Evolutionary conservation across 2,888 invertebrate genomes (phyloP), one percentile per base, ranked within the genome.

Genomic region (Keiferia lycopersicella): DNA sequence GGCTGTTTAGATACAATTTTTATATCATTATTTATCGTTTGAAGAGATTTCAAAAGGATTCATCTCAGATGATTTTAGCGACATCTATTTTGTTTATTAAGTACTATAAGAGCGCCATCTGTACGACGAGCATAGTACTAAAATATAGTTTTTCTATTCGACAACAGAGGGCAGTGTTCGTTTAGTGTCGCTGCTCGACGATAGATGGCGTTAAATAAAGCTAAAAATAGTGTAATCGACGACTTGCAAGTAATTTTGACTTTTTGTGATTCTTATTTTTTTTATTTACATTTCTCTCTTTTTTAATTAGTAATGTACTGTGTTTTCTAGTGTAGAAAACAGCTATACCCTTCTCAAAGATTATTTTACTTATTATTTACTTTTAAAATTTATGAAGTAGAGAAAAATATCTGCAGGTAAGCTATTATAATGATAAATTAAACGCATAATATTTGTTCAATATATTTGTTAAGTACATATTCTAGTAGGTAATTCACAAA

Each of bases 381-480:
- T n/a, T n/a, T n/a, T n/a, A n/a, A n/a, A n/a, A n/a, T n/a, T n/a
- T n/a, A n/a, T n/a, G n/a, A n/a, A n/a, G n/a, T n/a, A n/a, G n/a
- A n/a, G n/a, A n/a, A n/a, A n/a, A n/a, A n/a, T n/a, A n/a, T n/a
- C n/a, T n/a, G n/a, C n/a, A n/a, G n/a, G n/a, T n/a, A n/a, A n/a
- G n/a, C n/a, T n/a, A n/a, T n/a, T n/a, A 18, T 34, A 30, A 16
- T 34, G 2, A 34, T 16, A 7, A 34, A 38, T 51, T 12, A 62
- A 62, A 62, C 60, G 67, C 61, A 65, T 60, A 34, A 41, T 30
- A 6, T 64, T 64, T 66, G 38, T 45, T 64, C 22, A 60, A 51
- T 64, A 66, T 67, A 53, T 72, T 70, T 69, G 66, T 70, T 67
- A 66, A 68, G 53, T 67, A 67, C 66, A 63, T 53, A 53, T 51